Evolutionary conservation across 2,113 vertebrate species (phyloP).

Genomic region (Neotragus pygmaeus): DNA sequence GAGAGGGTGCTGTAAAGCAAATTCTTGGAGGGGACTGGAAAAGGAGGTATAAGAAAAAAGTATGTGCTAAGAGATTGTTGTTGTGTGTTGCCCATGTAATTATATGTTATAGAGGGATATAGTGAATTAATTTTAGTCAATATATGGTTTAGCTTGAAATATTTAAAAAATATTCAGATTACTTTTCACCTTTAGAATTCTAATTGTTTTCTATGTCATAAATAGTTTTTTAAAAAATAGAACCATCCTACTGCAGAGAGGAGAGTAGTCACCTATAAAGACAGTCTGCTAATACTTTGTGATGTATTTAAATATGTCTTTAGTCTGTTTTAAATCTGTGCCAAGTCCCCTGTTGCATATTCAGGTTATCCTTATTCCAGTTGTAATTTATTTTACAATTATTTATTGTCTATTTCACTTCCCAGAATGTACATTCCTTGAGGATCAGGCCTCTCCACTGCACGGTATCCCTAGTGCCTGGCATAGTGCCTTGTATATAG

Average conservation of each 20-base stretch:
- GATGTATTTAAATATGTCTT: background rate
- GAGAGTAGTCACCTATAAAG: background rate
- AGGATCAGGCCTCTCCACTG: background rate
- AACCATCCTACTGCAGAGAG: background rate
- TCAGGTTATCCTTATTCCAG: background rate
- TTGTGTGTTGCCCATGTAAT: background rate
- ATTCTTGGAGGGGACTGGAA: background rate
- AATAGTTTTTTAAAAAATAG: background rate
- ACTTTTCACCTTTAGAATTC: slow-evolving; percentile 8
- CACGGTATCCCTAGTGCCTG: background rate
- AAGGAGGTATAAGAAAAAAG: background rate
- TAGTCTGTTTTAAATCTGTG: background rate
- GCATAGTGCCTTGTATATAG: background rate
- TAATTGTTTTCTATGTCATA: slow-evolving; percentile 1
- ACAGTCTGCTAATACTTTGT: slow-evolving; percentile 8
- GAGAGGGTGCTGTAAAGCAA: background rate
- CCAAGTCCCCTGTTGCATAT: background rate
- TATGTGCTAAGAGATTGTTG: background rate
- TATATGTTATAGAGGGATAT: background rate
- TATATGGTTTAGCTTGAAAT: background rate
- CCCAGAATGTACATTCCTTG: background rate
- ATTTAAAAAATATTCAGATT: background rate
- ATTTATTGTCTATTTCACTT: background rate
- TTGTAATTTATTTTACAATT: background rate
- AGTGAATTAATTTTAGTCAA: background rate